Evolutionary conservation across 2,113 vertebrate genomes (phyloP).

Genomic region (Clinocottus analis): DNA sequence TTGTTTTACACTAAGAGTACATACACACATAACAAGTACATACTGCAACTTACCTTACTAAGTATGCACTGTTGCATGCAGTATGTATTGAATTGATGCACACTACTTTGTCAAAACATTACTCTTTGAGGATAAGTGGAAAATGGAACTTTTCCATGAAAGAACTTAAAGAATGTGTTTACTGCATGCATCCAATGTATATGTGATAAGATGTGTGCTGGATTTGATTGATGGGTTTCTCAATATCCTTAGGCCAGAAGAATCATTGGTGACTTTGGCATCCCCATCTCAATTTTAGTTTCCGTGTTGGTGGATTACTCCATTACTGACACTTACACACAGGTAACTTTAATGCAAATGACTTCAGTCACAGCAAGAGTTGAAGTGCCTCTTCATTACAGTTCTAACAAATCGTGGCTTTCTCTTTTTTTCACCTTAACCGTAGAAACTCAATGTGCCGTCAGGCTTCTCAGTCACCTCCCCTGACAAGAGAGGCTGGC

Average conservation of each 20-base stretch:
- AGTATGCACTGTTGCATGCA: background rate
- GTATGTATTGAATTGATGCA: background rate
- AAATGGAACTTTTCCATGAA: background rate
- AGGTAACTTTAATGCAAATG: conserved; percentile 80
- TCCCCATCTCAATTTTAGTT: conserved; percentile 97
- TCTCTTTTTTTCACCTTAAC: conserved; percentile 33
- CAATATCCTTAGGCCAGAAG: conserved; percentile 87
- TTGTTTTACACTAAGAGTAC: background rate
- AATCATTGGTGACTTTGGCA: conserved; percentile 97
- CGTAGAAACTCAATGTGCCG: conserved; percentile 95
- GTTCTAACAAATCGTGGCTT: background rate
- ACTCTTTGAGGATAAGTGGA: background rate
- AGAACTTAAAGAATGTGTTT: background rate
- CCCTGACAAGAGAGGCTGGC: conserved; percentile 94
- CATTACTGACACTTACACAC: conserved; percentile 95
- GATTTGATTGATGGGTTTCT: conserved; percentile 1
- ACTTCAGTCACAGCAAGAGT: background rate
- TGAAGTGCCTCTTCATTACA: background rate
- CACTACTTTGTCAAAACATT: background rate
- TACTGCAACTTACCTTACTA: background rate
- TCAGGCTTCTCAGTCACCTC: conserved; percentile 95
- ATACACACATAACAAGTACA: background rate
- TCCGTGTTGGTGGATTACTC: conserved; percentile 92
- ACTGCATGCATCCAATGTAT: background rate
- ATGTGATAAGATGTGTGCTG: background rate